These are phyloP conservation scores for Melanotaenia trifasciata DNA, from an alignment of 2,797 vertebrate species.

Conservation along the genomic window DNA sequence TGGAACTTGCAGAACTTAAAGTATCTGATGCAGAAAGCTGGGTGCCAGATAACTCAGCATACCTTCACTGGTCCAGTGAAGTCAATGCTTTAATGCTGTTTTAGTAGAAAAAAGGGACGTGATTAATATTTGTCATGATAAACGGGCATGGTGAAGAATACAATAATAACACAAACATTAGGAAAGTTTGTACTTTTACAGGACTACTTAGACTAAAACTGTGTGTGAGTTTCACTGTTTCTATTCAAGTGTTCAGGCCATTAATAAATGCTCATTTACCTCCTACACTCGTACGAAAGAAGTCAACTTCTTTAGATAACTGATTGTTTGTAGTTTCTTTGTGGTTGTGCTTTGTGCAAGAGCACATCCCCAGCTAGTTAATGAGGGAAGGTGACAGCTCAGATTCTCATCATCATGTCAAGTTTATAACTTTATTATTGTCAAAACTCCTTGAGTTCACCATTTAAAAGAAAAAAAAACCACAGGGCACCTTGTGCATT, in stretches of 20 bases:
- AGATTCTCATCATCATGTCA: constrained; percentile 11
- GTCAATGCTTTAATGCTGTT: not conserved
- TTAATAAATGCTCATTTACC: not conserved
- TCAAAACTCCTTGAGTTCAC: constrained; percentile 15
- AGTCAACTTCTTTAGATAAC: not conserved
- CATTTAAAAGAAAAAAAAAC: not conserved
- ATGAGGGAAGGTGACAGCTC: not conserved
- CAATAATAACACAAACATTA: not conserved
- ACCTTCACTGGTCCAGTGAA: not conserved
- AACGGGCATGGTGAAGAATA: not conserved
- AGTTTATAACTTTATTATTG: constrained; percentile 16
- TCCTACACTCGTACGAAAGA: no score
- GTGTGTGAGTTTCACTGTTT: not conserved
- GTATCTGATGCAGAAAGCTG: not conserved
- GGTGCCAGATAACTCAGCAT: not conserved
- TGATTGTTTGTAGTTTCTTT: not conserved
- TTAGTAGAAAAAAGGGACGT: no score
- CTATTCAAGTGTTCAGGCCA: not conserved
- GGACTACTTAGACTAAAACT: not conserved
- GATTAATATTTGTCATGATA: no score
- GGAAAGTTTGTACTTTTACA: not conserved
- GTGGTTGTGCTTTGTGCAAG: not conserved
- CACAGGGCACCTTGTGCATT: constrained; percentile 5
- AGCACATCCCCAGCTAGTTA: not conserved
- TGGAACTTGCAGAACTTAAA: not conserved